phyloP scores from a whole-genome alignment of 2,888 invertebrate genomes.

The Lepidonotus clava region DNA sequence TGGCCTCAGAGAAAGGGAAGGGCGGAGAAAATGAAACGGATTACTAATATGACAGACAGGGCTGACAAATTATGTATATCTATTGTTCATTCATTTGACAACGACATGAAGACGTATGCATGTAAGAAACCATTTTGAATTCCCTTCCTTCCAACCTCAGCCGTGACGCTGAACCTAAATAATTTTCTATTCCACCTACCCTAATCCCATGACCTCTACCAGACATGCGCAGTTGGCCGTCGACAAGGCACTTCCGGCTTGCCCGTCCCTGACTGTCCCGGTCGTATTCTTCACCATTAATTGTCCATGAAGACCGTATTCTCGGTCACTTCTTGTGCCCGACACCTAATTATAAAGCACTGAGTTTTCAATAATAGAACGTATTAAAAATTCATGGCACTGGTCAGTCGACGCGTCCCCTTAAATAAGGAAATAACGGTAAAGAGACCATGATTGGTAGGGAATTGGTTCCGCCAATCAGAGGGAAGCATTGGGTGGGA shows the following conservation, averaged over 20 bases:
- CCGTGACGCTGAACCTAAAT: no score
- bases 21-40: no score
- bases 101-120: no score
- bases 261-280: no score
- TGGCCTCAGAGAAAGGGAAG: no score
- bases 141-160: no score
- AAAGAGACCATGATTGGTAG: background rate
- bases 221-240: background rate
- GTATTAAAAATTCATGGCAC: background rate
- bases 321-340: background rate
- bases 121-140: no score
- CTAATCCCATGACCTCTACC: background rate
- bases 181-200: no score
- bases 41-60: no score
- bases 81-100: no score
- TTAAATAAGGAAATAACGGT: conserved; percentile 15
- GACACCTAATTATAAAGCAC: background rate
- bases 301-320: background rate
- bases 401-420: background rate
- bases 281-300: background rate
- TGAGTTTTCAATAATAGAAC: background rate
- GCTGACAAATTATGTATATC: no score
- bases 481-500: no score
- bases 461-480: background rate
- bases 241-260: background rate